phyloP scores from a whole-genome alignment of 2,888 invertebrate genomes.

The Cephus rjabovi region DNA sequence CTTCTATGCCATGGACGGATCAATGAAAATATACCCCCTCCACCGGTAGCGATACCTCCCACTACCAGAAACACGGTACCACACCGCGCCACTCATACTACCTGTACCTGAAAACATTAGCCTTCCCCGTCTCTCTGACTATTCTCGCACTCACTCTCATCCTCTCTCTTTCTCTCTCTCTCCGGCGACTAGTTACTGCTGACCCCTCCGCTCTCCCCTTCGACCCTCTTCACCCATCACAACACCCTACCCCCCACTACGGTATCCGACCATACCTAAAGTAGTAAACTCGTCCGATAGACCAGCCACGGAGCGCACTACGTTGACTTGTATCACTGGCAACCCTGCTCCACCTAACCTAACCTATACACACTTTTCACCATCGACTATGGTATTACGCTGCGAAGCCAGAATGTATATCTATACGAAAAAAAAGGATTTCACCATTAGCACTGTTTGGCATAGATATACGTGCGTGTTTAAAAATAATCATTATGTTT shows the following conservation, averaged over 20 bases:
- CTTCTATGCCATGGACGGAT: constrained; percentile 59
- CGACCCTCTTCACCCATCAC: not conserved
- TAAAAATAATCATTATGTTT: not conserved
- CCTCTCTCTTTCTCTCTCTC: not conserved
- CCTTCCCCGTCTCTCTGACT: not conserved
- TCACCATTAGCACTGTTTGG: not conserved
- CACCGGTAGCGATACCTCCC: constrained; percentile 36
- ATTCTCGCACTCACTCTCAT: not conserved
- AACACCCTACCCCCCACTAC: not conserved
- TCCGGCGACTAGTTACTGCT: not conserved
- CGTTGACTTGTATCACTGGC: constrained; percentile 2
- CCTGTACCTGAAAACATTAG: constrained; percentile 51
- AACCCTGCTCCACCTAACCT: not conserved
- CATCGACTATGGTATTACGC: not conserved
- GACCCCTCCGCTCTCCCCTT: not conserved
- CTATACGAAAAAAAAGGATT: not conserved
- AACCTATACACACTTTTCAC: not conserved
- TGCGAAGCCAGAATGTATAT: not conserved
- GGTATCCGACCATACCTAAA: constrained; percentile 25
- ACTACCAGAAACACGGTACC: constrained; percentile 39
- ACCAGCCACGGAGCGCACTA: not conserved
- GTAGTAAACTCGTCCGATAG: constrained; percentile 26
- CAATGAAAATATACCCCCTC: constrained; percentile 61
- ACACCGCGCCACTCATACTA: constrained; percentile 50
- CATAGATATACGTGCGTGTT: not conserved